phyloP scores from a whole-genome alignment of 1,140 invertebrate species.

The Apis laboriosa region DNA sequence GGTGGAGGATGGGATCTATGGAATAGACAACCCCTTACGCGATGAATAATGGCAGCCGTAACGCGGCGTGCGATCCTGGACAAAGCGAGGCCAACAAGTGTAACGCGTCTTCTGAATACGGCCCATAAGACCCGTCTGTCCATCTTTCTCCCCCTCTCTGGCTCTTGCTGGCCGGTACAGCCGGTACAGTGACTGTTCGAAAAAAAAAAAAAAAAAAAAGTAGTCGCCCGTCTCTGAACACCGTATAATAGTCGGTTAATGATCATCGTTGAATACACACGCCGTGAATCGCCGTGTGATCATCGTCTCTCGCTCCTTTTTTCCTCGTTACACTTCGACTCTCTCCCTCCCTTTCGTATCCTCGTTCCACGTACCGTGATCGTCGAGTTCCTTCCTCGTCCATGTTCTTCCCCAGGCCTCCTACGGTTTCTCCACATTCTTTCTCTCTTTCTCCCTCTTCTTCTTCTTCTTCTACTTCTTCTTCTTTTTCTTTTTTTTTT shows the following conservation, averaged over 20 bases:
- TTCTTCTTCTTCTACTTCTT: slow-evolving; percentile 13
- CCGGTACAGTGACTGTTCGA: slow-evolving; percentile 40
- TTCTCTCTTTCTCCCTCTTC: background rate
- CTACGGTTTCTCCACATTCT: slow-evolving; percentile 34
- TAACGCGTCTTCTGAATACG: slow-evolving; percentile 59
- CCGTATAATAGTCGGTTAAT: slow-evolving; percentile 66
- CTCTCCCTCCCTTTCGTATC: background rate
- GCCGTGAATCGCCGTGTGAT: slow-evolving; percentile 61
- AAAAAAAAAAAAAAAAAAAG: slow-evolving; percentile 30
- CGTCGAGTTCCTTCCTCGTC: slow-evolving; percentile 10
- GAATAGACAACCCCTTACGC: slow-evolving; percentile 52
- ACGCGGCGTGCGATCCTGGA: slow-evolving; percentile 47
- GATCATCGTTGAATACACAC: slow-evolving; percentile 64
- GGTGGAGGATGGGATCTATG: slow-evolving; percentile 27
- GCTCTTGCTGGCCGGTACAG: slow-evolving; percentile 3
- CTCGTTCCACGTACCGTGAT: background rate
- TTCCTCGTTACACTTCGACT: background rate
- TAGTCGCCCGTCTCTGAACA: slow-evolving; percentile 45
- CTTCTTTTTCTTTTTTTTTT: background rate
- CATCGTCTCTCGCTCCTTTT: slow-evolving; percentile 35
- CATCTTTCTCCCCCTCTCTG: background rate
- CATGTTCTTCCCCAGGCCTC: slow-evolving; percentile 14
- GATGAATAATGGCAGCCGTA: slow-evolving; percentile 60
- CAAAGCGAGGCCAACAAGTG: slow-evolving; percentile 65
- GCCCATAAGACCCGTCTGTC: slow-evolving; percentile 34